Percentiles rank a stretch among this genome's conserved stretches.
These are phyloP conservation scores for Butastur rufipennis DNA, from an alignment of 2,113 vertebrate genomes.

Conservation along the genomic window DNA sequence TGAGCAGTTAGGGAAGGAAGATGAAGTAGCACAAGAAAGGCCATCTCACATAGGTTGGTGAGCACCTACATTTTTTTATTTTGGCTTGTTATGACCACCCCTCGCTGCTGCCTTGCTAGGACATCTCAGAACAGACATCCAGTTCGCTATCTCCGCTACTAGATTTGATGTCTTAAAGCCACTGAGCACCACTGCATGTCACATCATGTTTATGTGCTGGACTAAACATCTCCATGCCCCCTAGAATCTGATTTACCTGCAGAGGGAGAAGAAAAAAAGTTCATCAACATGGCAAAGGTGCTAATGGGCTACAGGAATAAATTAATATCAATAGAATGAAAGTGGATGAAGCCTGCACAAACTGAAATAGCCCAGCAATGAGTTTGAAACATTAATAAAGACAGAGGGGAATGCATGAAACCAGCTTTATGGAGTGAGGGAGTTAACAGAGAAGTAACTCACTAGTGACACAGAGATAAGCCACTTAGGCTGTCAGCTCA, in stretches of 20 bases:
- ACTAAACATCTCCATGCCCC: neutral
- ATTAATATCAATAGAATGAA: neutral
- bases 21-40: neutral
- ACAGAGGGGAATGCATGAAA: neutral
- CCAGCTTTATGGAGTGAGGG: neutral
- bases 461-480: neutral
- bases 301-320: neutral
- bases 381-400: neutral
- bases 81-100: neutral
- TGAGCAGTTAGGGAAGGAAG: neutral
- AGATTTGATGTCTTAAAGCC: neutral
- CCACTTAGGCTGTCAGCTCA: neutral
- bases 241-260: neutral
- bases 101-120: neutral
- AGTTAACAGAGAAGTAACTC: neutral
- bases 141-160: neutral
- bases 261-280: neutral
- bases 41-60: accelerated
- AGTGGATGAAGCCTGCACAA: neutral
- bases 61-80: neutral
- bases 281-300: neutral
- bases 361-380: neutral
- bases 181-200: neutral
- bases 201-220: neutral
- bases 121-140: neutral